Evolutionary conservation across 2,888 invertebrate genomes (phyloP), one percentile per base, ranked within the genome.

Genomic region (Thecophora atra): DNA sequence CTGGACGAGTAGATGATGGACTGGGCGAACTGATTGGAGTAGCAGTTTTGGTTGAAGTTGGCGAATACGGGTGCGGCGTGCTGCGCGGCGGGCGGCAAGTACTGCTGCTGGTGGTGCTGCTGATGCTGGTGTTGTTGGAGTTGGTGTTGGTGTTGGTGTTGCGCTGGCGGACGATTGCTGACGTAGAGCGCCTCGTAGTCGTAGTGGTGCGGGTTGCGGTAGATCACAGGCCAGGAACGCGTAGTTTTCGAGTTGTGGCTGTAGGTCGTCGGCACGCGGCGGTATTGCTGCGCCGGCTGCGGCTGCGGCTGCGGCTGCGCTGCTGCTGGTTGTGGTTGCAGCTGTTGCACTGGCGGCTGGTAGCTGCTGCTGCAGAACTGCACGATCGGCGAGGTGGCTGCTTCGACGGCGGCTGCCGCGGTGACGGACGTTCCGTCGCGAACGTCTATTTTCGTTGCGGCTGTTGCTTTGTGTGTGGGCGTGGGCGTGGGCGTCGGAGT

Each of bases 171-270:
- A 64, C 70, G 82, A 81, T 63, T 70, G 70, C 63, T 63, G 47
- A 83, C 83, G 77, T 84, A 86, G 11, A 85, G 79, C 8, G 85
- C 83, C 77, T 86, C 87, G 81, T 85, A 86, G 77, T 86, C 86
- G 78, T 85, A 86, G 74, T 85, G 84, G 75, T 86, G 84, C 0
- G 85, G 85, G 81, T 86, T 86, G 60, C 86, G 81, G 77, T 86
- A 85, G 69, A 87, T 86, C n/a, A 87, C 87, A 0, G 86, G 86
- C 86, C 86, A 86, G 75, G 86, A 86, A 63, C 86, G 84, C 5
- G 86, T 86, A 44, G 86, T 86, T 76, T 83, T 86, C 28, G 86
- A 83, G 75, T 85, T 86, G 75, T 85, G 83, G 74, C 82, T 84
- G 74, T 85, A 86, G 64, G 81, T 82, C 72, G 81, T 79, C 72